These are phyloP conservation scores for Limnephilus lunatus DNA, from an alignment of 2,888 invertebrate species.

Conservation along the genomic window DNA sequence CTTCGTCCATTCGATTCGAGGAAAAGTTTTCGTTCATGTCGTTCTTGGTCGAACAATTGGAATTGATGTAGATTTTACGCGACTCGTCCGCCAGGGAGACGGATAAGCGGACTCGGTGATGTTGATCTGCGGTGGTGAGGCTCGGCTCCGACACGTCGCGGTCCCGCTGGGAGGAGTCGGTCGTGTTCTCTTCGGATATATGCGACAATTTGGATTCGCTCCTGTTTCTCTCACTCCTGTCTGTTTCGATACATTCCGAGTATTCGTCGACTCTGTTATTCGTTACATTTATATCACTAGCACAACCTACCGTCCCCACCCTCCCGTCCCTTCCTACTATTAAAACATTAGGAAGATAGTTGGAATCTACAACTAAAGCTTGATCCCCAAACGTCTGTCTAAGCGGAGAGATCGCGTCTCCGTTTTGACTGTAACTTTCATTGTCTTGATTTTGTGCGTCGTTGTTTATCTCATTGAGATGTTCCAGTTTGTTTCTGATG, in stretches of 20 bases:
- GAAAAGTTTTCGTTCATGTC: slow-evolving; percentile 57
- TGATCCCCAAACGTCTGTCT: neutral
- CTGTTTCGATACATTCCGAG: neutral
- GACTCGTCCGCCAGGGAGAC: neutral
- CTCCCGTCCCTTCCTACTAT: neutral
- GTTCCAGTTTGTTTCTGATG: slow-evolving; percentile 59
- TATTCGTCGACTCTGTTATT: slow-evolving; percentile 18
- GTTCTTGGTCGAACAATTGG: slow-evolving; percentile 24
- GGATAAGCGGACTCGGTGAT: neutral
- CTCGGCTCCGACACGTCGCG: slow-evolving; percentile 25
- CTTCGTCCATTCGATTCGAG: slow-evolving; percentile 52
- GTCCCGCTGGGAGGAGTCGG: slow-evolving; percentile 61
- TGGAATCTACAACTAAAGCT: neutral
- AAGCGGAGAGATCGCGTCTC: slow-evolving; percentile 18
- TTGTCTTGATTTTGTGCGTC: slow-evolving; percentile 29
- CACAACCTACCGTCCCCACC: neutral
- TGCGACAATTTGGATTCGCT: slow-evolving; percentile 64
- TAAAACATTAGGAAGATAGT: neutral
- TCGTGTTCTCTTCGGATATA: slow-evolving; percentile 64
- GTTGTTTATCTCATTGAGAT: slow-evolving; percentile 58
- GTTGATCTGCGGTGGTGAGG: neutral
- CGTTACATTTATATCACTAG: neutral
- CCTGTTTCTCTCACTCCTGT: slow-evolving; percentile 47
- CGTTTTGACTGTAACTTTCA: slow-evolving; percentile 21
- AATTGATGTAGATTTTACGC: neutral